phyloP scores from a whole-genome alignment of 2,113 vertebrate species.

The Leptobrachium leishanense region DNA sequence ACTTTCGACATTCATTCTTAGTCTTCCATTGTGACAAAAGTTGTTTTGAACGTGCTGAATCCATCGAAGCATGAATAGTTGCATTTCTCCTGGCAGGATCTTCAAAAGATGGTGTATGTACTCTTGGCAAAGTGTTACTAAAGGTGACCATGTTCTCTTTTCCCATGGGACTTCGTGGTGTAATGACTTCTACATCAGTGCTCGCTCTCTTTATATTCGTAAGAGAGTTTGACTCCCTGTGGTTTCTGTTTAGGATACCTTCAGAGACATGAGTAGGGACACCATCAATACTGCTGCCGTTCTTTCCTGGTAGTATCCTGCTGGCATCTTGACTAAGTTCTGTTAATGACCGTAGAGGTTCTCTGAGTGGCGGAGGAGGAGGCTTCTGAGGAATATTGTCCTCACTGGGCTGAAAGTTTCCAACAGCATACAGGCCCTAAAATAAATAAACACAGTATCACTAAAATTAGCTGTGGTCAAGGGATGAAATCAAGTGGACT shows the following conservation, averaged over 20 bases:
- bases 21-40: conserved; percentile 96
- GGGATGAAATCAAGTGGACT: too few species aligned
- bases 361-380: conserved; percentile 62
- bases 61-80: conserved; percentile 89
- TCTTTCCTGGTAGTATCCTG: conserved; percentile 85
- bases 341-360: conserved; percentile 77
- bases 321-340: conserved; percentile 84
- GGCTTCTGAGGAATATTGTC: conserved; percentile 65
- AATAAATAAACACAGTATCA: conserved; percentile 53
- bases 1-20: conserved; percentile 86
- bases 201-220: conserved; percentile 81
- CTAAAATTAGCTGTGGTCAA: background rate
- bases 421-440: conserved; percentile 91
- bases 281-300: conserved; percentile 68
- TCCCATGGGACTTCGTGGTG: conserved; percentile 81
- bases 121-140: conserved; percentile 93
- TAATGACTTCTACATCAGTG: conserved; percentile 91
- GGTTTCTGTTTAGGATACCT: conserved; percentile 81
- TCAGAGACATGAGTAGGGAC: conserved; percentile 78
- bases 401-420: conserved; percentile 90
- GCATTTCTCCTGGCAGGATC: conserved; percentile 83
- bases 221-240: conserved; percentile 73
- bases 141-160: conserved; percentile 96
- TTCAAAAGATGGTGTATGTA: conserved; percentile 84
- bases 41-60: conserved; percentile 91